Base-by-base conservation (phyloP, 2,888 invertebrate species). In the Drosophila merina region DNA sequence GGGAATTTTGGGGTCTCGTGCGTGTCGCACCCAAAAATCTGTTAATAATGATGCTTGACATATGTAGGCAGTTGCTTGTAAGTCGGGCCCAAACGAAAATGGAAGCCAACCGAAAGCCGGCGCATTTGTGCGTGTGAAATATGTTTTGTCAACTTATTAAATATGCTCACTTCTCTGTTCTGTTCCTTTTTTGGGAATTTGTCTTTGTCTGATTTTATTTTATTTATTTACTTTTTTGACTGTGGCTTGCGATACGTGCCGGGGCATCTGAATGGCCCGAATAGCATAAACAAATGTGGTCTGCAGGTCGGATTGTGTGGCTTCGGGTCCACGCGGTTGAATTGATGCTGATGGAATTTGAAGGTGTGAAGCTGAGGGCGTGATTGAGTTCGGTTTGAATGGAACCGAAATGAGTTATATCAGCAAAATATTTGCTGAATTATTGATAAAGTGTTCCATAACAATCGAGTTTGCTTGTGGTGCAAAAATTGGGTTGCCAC, bases 111-210 rank as follows among this genome's bases (percentile, higher is more conserved):
- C 60, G 47, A 68, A 81, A 73, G 66, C 79, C 72, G 77, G 66
- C 83, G 71, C 79, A 72, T 72, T 86, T 82, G 86, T 87, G 88
- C 79, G 86, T 88, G 86, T 88, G 82, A 83, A 83, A 83, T 83
- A 83, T 83, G 82, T 83, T 88, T 83, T 83, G 88, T 83, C 83
- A 88, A 82, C 83, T 86, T 88, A 83, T 83, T 83, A 83, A 88
- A 83, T 83, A 83, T 86, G 86, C 84, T 88, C 86, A 74, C 68
- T 83, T 69, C 68, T 50, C 33, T 12, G 49, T 36, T 50, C 33
- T 12, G 49, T 36, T 14, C 45, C 33, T 40, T 44, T 48, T 47
- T 49, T 10, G 14, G 40, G 68, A 67, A 67, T 49, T 57, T 50
- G 45, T 59, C 44, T 69, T 52, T 33, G 44, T 50, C 66, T 50